Evolutionary conservation across 2,113 vertebrate species (phyloP), one percentile per base, ranked within the genome.

Genomic region (Hemicordylus capensis): DNA sequence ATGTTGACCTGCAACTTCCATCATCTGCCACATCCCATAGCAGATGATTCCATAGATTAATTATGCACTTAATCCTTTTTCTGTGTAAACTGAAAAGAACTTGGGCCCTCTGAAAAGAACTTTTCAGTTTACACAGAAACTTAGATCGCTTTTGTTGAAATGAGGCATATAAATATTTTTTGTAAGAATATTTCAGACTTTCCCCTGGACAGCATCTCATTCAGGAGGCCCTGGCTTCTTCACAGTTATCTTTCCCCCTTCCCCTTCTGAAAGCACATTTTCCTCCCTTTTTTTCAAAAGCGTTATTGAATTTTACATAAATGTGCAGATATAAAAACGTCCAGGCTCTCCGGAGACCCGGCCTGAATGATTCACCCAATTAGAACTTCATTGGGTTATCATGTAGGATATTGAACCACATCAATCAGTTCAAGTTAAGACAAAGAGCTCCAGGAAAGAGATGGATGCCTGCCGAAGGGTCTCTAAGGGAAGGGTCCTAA

Each of bases 251-350:
- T n/a, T n/a, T n/a, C n/a, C n/a, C 46, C n/a, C 72, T 46, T 28
- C 2, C 64, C 26, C 75, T 39, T 54, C 63, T 2, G 20, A 3
- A 64, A 37, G 6, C 15, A 2, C 17, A 9, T 58, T 78, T 77
- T 59, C 37, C 24, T 26, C 48, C 4, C 2, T 12, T 37, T 7
- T 6, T 6, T 11, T 48, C 75, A 48, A 63, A 44, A 5, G 84
- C 51, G 44, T 86, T 39, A 20, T 0, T 0, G 46, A 64, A 37
- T 63, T 81, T 46, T 81, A 26, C 12, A 0, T 1, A 17, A 17
- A 76, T 46, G 3, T 51, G 28, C 69, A 1, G 1, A 8, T 2
- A 34, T 0, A 34, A 12, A 4, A 6, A 63, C 14, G 0, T 0
- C 0, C 11, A 37, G 2, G 0, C 39, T 4, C 66, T 0, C 67